phyloP scores from a whole-genome alignment of 2,888 invertebrate species.

The Dastarcus helophoroides region DNA sequence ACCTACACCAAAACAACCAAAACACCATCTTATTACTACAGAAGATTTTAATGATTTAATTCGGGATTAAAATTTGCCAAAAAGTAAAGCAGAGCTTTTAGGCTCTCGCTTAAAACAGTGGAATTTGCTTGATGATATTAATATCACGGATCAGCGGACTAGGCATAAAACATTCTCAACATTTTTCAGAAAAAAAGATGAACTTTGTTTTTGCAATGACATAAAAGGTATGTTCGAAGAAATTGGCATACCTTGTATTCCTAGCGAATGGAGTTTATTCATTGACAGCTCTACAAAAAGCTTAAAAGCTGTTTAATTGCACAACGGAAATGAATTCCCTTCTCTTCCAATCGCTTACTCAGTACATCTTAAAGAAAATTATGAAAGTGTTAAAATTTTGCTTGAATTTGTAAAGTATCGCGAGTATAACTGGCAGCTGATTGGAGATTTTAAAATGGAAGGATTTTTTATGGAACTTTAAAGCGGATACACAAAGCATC shows the following conservation, averaged over 20 bases:
- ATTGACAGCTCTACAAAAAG: slow-evolving; percentile 13
- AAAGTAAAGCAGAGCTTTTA: slow-evolving; percentile 16
- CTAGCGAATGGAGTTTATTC: slow-evolving; percentile 15
- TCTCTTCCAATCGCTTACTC: slow-evolving; percentile 19
- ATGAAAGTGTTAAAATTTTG: slow-evolving; percentile 22
- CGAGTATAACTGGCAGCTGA: slow-evolving; percentile 21
- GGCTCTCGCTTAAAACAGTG: slow-evolving; percentile 14
- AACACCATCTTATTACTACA: slow-evolving; percentile 11
- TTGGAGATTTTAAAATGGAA: too few relatives aligned
- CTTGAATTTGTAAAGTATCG: slow-evolving; percentile 19
- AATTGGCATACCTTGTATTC: slow-evolving; percentile 13
- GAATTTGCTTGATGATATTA: slow-evolving; percentile 14
- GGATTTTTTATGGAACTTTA: too few relatives aligned
- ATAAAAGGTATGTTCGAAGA: slow-evolving; percentile 15
- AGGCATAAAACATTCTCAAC: slow-evolving; percentile 12
- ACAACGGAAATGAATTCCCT: slow-evolving; percentile 20
- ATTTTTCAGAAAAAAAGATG: slow-evolving; percentile 16
- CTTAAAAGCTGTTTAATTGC: slow-evolving; percentile 16
- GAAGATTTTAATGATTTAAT: slow-evolving; percentile 17
- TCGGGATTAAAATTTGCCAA: slow-evolving; percentile 16
- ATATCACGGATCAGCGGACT: slow-evolving; percentile 10
- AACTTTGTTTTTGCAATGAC: slow-evolving; percentile 16
- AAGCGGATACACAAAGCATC: too few relatives aligned
- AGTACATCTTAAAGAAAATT: slow-evolving; percentile 20
- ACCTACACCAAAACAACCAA: slow-evolving; percentile 8